Evolutionary conservation across 2,113 vertebrate genomes (phyloP).

Genomic region (Periophthalmus modestus): DNA sequence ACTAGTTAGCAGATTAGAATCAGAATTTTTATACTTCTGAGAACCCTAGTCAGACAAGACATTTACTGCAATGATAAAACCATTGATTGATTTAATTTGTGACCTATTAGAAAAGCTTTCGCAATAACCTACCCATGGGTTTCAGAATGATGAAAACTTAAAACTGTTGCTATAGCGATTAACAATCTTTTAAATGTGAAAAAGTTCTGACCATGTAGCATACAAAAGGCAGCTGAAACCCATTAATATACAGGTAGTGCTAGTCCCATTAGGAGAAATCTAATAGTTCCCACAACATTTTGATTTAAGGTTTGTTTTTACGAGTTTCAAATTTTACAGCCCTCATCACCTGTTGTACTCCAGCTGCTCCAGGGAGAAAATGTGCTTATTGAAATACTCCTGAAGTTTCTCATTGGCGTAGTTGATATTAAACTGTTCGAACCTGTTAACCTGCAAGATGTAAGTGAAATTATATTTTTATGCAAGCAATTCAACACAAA

Average conservation of each 20-base stretch:
- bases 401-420: conserved; percentile 94
- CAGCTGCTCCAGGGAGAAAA: conserved; percentile 92
- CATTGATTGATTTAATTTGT: not conserved
- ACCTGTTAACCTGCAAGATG: conserved; percentile 84
- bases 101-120: not conserved
- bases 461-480: not conserved
- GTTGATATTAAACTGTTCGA: conserved; percentile 95
- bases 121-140: not conserved
- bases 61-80: not conserved
- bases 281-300: not conserved
- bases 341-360: conserved; percentile 87
- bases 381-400: conserved; percentile 96
- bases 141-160: too few relatives aligned
- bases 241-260: not conserved
- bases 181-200: too few relatives aligned
- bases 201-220: too few relatives aligned
- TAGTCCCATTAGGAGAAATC: not conserved
- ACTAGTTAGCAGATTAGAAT: too few relatives aligned
- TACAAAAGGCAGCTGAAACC: too few relatives aligned
- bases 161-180: too few relatives aligned
- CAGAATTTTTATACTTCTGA: too few relatives aligned
- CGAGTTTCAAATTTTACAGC: not conserved
- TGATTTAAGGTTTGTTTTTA: not conserved
- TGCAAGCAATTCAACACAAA: not conserved
- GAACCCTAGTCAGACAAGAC: not conserved